phyloP scores from a whole-genome alignment of 2,113 vertebrate genomes.

The Rhipidura dahli region DNA sequence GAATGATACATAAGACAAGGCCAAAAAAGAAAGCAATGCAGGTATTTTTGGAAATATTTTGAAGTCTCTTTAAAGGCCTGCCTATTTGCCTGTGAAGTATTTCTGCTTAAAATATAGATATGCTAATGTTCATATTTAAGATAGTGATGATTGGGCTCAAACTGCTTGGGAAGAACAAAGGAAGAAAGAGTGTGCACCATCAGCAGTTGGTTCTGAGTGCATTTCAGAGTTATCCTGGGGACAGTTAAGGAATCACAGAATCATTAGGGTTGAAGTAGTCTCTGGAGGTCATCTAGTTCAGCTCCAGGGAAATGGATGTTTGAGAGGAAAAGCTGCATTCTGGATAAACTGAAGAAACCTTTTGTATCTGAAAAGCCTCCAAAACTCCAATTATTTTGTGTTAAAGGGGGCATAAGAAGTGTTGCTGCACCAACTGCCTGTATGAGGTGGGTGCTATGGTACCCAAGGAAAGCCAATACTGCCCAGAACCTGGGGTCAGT shows the following conservation, averaged over 20 bases:
- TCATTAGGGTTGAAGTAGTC: background rate
- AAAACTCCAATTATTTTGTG: background rate
- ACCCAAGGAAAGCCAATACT: background rate
- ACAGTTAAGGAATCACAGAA: background rate
- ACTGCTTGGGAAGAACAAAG: background rate
- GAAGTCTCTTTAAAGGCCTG: background rate
- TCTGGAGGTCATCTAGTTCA: background rate
- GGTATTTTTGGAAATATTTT: background rate
- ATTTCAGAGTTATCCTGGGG: background rate
- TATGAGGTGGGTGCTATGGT: accelerated
- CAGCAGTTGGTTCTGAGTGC: background rate
- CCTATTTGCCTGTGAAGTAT: background rate
- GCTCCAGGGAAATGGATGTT: background rate
- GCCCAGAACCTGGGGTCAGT: background rate
- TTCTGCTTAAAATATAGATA: background rate
- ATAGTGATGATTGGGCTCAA: background rate
- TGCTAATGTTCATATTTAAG: background rate
- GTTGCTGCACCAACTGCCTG: background rate
- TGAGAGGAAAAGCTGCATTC: background rate
- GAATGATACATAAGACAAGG: background rate
- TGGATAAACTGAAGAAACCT: background rate
- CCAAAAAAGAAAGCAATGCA: background rate
- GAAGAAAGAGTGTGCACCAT: background rate
- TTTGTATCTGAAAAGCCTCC: background rate
- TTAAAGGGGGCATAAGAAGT: background rate